These are phyloP conservation scores for Pocillopora meandrina DNA, from an alignment of 92 coral and sea anemone genomes.

Conservation along the genomic window DNA sequence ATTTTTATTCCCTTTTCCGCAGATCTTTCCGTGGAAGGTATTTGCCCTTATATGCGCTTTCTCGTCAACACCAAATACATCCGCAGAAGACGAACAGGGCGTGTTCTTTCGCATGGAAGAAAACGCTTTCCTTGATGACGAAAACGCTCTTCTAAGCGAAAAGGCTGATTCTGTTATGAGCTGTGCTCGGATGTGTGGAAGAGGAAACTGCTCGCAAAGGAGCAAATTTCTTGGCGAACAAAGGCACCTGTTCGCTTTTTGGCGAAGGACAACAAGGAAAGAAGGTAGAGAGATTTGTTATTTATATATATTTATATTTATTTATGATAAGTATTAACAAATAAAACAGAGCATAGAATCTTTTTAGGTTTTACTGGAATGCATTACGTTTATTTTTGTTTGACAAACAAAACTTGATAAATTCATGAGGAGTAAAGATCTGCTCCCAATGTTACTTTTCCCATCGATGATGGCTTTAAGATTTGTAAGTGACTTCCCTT, in stretches of 20 bases:
- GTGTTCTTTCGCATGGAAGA: neutral
- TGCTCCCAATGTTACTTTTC: too few species aligned
- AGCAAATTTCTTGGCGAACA: neutral
- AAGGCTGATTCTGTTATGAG: neutral
- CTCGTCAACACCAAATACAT: neutral
- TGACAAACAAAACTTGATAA: slow-evolving; percentile 3
- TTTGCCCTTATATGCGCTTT: neutral
- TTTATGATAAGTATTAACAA: slow-evolving; percentile 3
- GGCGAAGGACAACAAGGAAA: neutral
- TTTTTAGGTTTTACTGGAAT: neutral
- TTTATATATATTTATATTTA: neutral
- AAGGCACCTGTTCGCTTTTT: slow-evolving; percentile 1
- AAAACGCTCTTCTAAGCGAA: neutral
- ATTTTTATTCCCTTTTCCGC: neutral
- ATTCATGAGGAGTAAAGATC: too few species aligned
- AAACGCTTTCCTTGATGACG: neutral
- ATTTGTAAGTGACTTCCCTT: too few species aligned
- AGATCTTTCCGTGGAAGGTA: neutral
- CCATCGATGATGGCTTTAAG: too few species aligned
- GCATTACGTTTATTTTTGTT: neutral
- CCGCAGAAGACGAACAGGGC: neutral
- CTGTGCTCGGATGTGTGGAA: neutral
- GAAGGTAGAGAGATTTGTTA: too few species aligned
- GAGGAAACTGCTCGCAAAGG: neutral
- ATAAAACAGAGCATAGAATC: too few species aligned